These are phyloP conservation scores for Hyperoplus lanceolatus DNA, from an alignment of 2,797 vertebrate genomes.

Conservation along the genomic window DNA sequence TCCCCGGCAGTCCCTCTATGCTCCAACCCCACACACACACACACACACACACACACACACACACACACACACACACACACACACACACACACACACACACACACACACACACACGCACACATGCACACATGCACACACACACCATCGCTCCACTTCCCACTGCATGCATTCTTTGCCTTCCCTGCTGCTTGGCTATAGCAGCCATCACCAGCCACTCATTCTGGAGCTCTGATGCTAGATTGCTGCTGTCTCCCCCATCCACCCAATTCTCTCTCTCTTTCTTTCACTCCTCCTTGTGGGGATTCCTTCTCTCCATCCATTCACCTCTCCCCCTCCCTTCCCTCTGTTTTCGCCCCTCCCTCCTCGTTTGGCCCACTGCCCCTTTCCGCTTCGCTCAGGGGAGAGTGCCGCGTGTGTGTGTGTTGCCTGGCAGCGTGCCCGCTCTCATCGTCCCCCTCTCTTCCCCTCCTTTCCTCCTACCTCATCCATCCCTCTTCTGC, in stretches of 20 bases:
- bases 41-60: no score
- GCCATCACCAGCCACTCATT: slow-evolving; percentile 34
- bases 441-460: slow-evolving; percentile 45
- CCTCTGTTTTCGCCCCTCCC: slow-evolving; percentile 54
- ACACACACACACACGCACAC: no score
- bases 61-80: no score
- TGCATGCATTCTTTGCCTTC: slow-evolving; percentile 38
- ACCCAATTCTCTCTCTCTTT: slow-evolving; percentile 23
- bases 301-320: slow-evolving; percentile 53
- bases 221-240: slow-evolving; percentile 35
- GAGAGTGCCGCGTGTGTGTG: slow-evolving; percentile 60
- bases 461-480: slow-evolving; percentile 24
- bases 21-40: background rate
- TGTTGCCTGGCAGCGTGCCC: slow-evolving; percentile 70
- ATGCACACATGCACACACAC: no score
- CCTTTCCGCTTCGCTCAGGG: slow-evolving; percentile 69
- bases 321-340: slow-evolving; percentile 48
- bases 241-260: slow-evolving; percentile 15
- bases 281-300: slow-evolving; percentile 36
- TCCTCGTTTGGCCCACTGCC: slow-evolving; percentile 74
- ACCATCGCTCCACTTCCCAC: no score
- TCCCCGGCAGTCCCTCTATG: slow-evolving; percentile 24
- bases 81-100: no score
- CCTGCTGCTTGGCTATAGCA: slow-evolving; percentile 34
- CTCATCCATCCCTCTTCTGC: slow-evolving; percentile 35